Conservation (phyloP, 2,113 vertebrate genomes). For the Pyrgilauda ruficollis region DNA sequence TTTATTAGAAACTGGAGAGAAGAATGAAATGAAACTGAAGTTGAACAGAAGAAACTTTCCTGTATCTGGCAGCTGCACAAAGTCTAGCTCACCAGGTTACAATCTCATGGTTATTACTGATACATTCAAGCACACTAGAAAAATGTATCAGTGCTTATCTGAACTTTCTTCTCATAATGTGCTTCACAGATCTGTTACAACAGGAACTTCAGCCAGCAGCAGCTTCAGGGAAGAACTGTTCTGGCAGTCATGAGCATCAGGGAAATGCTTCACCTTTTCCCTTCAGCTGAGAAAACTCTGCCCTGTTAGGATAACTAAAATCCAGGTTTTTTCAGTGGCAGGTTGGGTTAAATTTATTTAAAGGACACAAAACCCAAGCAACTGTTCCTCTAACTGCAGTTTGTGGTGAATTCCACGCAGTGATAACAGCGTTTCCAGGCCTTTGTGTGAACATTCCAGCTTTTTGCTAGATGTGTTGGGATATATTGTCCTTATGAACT, state of each 20-base stretch:
- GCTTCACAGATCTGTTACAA: neutral
- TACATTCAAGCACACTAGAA: neutral
- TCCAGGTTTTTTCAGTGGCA: neutral
- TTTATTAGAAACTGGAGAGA: slow-evolving; percentile 1
- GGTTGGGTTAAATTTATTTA: neutral
- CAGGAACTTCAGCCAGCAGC: neutral
- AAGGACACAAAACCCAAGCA: neutral
- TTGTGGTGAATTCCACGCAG: neutral
- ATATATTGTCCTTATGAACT: neutral
- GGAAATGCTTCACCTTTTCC: neutral
- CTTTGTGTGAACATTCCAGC: neutral
- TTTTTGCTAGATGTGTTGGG: neutral
- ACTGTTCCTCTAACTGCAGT: neutral
- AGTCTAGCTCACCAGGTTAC: neutral
- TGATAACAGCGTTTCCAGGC: neutral
- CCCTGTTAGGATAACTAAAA: neutral
- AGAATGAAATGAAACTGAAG: neutral
- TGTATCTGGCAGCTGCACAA: slow-evolving; percentile 6
- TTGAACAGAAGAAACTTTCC: neutral
- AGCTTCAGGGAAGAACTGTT: neutral
- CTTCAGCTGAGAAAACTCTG: slow-evolving; percentile 33
- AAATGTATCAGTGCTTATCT: slow-evolving; percentile 18
- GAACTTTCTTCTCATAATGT: slow-evolving; percentile 33
- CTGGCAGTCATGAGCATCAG: neutral
- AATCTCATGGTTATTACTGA: neutral